These are phyloP conservation scores for Oriolus oriolus DNA, from an alignment of 2,113 vertebrate species.

Conservation along the genomic window DNA sequence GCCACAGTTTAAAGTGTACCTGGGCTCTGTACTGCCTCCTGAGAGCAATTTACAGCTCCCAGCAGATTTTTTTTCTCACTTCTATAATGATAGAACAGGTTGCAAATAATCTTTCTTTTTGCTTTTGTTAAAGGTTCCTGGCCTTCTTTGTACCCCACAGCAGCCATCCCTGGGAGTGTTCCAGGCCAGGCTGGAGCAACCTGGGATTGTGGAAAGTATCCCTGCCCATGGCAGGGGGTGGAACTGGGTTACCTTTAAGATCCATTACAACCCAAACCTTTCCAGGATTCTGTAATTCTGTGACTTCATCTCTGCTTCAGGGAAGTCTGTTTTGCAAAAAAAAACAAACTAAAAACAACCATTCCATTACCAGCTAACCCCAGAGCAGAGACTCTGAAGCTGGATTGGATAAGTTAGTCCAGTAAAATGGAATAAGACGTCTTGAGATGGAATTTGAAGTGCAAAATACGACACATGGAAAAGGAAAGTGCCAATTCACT, in stretches of 20 bases:
- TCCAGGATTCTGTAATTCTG: background rate
- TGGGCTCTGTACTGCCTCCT: background rate
- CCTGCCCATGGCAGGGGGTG: background rate
- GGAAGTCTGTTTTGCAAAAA: background rate
- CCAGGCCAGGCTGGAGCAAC: background rate
- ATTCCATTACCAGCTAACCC: background rate
- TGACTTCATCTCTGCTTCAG: background rate
- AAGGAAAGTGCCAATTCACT: background rate
- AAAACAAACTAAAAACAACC: background rate
- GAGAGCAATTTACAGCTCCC: background rate
- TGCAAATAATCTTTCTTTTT: background rate
- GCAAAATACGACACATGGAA: background rate
- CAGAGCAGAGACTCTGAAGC: background rate
- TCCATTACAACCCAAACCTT: background rate
- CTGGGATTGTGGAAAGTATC: background rate
- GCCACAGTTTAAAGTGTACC: background rate
- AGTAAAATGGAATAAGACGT: background rate
- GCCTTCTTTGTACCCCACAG: background rate
- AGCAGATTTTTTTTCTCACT: background rate
- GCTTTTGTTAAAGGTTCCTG: background rate
- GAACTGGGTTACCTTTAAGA: background rate
- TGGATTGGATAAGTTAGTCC: background rate
- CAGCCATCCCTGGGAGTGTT: background rate
- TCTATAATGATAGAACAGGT: background rate
- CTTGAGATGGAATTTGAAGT: background rate